Conservation (phyloP, 2,888 invertebrate species). For the Drosophila pseudotalamancana region DNA sequence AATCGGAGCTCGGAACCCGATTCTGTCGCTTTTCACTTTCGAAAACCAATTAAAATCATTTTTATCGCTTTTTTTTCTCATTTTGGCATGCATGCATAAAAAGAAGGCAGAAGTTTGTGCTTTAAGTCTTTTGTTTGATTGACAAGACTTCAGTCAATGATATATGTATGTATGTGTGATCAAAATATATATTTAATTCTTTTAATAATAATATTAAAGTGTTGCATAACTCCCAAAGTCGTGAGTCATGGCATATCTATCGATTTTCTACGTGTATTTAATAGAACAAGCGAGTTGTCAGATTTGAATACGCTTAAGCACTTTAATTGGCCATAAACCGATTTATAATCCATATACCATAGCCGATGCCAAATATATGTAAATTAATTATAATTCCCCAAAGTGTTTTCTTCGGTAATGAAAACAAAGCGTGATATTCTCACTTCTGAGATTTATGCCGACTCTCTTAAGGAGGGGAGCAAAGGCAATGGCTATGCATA, state of each 20-base stretch:
- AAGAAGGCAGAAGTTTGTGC: conserved; percentile 30
- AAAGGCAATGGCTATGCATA: conserved; percentile 51
- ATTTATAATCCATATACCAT: conserved; percentile 6
- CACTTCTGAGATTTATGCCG: background rate
- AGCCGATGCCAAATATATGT: conserved; percentile 17
- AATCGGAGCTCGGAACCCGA: conserved; percentile 31
- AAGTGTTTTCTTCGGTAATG: conserved; percentile 36
- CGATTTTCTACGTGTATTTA: no score
- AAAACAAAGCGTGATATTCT: conserved; percentile 35
- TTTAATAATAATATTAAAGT: no score
- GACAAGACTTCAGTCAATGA: conserved; percentile 11
- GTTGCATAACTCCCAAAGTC: no score
- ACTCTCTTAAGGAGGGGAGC: background rate
- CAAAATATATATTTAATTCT: no score
- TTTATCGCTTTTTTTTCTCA: conserved; percentile 7
- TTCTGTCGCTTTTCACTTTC: conserved; percentile 68
- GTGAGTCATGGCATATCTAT: no score
- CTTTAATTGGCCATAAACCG: conserved; percentile 32
- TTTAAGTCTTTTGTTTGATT: conserved; percentile 43
- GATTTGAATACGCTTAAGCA: conserved; percentile 2
- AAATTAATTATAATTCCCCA: conserved; percentile 23
- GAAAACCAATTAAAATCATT: conserved; percentile 59
- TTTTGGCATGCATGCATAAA: conserved; percentile 2
- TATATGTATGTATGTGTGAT: no score
- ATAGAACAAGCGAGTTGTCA: background rate